These are phyloP conservation scores for Andrena bucephala DNA, from an alignment of 2,888 invertebrate genomes.

Conservation along the genomic window DNA sequence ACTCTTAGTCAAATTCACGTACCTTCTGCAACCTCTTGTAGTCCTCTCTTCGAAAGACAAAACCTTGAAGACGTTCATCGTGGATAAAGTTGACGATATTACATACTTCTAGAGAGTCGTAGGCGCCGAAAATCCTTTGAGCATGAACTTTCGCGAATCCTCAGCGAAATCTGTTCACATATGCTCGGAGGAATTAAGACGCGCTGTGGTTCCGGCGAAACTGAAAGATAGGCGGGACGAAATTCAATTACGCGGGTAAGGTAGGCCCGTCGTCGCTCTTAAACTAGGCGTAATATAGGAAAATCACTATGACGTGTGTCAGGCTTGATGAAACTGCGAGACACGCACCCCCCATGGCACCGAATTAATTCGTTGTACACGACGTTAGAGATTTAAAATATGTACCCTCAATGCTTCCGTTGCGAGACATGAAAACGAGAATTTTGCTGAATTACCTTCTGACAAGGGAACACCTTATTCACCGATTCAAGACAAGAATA, in stretches of 20 bases:
- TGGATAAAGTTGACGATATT: too few relatives aligned
- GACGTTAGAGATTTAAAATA: not conserved
- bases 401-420: not conserved
- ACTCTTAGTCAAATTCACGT: too few relatives aligned
- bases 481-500: too few relatives aligned
- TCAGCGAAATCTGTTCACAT: not conserved
- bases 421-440: not conserved
- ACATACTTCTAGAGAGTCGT: too few relatives aligned
- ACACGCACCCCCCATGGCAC: constrained; percentile 1
- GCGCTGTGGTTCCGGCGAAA: not conserved
- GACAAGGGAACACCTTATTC: too few relatives aligned
- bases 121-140: not conserved
- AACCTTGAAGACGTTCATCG: too few relatives aligned
- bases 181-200: not conserved
- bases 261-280: constrained; percentile 44
- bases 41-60: too few relatives aligned
- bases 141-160: not conserved
- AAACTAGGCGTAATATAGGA: constrained; percentile 46
- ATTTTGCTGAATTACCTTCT: too few relatives aligned
- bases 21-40: too few relatives aligned
- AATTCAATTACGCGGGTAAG: constrained; percentile 49
- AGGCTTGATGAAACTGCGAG: constrained; percentile 49
- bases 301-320: constrained; percentile 44
- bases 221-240: constrained; percentile 17
- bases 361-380: constrained; percentile 32